Base-by-base conservation (phyloP, 2,888 invertebrate genomes). In the Griposia aprilina region DNA sequence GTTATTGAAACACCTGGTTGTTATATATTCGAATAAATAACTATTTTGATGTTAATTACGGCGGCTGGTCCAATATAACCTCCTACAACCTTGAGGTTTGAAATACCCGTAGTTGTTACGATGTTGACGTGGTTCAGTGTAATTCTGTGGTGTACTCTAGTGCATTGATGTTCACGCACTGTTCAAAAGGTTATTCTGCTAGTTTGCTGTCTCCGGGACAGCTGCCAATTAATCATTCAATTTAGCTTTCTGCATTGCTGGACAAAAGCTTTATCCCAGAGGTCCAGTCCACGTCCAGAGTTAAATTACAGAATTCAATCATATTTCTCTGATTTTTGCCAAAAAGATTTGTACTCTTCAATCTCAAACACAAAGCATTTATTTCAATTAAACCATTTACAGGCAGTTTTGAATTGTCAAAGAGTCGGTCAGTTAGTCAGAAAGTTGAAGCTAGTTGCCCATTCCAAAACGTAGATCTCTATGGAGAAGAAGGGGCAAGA, bases 1-100 rank as follows among this genome's bases (percentile, higher is more conserved):
- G 75, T 72, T 70, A 63, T 50, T 55, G 6, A 36, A 59, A 84
- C 82, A 84, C 26, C 80, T 80, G 85, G 6, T 45, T 62, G 26
- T 75, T 75, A 36, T 70, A 30, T 60, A 70, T 15, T 36, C 13
- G 15, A 62, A 59, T 57, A 75, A 75, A 78, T 83, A 74, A 59
- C 41, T 55, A 71, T 84, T 84, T 60, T 60, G n/a, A 84, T 82
- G 84, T 80, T 84, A 83, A 83, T 79, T 71, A 41, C 26, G 26
- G 15, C 55, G n/a, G n/a, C n/a, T 74, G 52, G 59, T 62, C 6
- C 57, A n/a, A 55, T 72, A 26, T 73, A 67, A 63, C 70, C 55
- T 71, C 20, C n/a, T 17, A 15, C 23, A 63, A 75, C 80, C 68
- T 84, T 84, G 75, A 50, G 30, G 26, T 48, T 59, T 26, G 48